These are phyloP conservation scores for Drosophila cognata DNA, from an alignment of 2,888 invertebrate species.

Conservation along the genomic window DNA sequence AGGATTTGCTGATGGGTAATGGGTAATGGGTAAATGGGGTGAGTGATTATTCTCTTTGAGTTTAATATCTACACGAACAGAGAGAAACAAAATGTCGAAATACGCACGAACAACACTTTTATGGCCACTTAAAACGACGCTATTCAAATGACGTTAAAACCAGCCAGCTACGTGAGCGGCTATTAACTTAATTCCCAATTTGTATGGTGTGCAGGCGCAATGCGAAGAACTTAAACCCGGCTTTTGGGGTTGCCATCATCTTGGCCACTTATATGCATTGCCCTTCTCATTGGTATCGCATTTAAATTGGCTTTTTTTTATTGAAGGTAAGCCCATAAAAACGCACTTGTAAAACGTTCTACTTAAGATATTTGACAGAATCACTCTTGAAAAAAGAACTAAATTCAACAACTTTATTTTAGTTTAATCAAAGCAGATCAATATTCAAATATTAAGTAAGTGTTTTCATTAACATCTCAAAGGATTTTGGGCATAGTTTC, in stretches of 20 bases:
- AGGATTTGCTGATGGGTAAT: not conserved
- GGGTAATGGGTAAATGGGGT: not conserved
- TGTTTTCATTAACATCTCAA: not conserved
- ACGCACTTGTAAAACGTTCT: not conserved
- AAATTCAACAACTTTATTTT: not conserved
- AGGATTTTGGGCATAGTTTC: not conserved
- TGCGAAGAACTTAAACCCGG: constrained; percentile 13
- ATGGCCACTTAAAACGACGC: constrained; percentile 58
- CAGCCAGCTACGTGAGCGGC: constrained; percentile 41
- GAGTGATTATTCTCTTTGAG: constrained; percentile 3
- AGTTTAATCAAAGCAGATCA: not conserved
- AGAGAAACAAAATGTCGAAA: constrained; percentile 10
- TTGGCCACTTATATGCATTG: not conserved
- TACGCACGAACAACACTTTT: constrained; percentile 61
- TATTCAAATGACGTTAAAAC: constrained; percentile 55
- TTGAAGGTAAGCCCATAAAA: not conserved
- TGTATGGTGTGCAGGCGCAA: constrained; percentile 21
- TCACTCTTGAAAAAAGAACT: not conserved
- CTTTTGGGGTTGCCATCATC: not conserved
- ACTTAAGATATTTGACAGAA: not conserved
- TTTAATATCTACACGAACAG: constrained; percentile 35
- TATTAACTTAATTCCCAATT: constrained; percentile 44
- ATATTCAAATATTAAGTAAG: not conserved
- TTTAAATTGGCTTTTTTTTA: not conserved
- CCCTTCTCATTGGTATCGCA: constrained; percentile 1